Base-by-base conservation (phyloP, 92 coral and sea anemone genomes). In the Umimayanthus kanabou region DNA sequence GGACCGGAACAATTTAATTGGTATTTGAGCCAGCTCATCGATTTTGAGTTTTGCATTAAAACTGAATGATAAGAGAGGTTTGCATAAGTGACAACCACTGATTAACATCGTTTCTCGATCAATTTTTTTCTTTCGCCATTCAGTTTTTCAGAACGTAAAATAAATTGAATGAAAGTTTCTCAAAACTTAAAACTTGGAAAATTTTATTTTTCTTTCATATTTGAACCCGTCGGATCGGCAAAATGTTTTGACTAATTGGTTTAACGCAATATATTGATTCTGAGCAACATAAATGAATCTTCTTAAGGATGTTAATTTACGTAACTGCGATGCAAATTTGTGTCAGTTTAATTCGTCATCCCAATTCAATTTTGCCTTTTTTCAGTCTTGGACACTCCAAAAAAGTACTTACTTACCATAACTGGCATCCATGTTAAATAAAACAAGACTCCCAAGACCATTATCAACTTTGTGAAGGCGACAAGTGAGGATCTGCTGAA, bases 381-480 rank as follows among this genome's bases (percentile, higher is more conserved):
- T 61, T 3, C 26, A 61, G 69, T 61, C 16, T 53, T 53, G 58
- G 58, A 53, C 58, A 10, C 14, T 42, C 26, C 39, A 49, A 28
- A 43, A 82, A 82, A 26, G 1, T 10, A 82, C 42, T 22, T 15
- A 91, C 95, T 91, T 69, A 93, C 95, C 95, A 93, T 86, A 2
- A 89, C 95, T 14, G 95, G 95, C 80, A 90, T 86, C 95, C 95
- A 93, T 25, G 95, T 93, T 49, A 93, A 23, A 61, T 91, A 93
- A 49, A 93, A 93, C 73, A 93, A 73, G 29, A 80, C 45, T 15
- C 93, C 95, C 47, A 90, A 39, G 7, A 93, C 93, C 81, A 85
- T 79, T 10, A 91, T 91, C 53, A 93, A 90, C 85, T 93, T 93
- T 22, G 93, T 75, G 85, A 91, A 91, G 49, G 93, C 85, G 15